Conservation (phyloP, 2,797 vertebrate genomes). For the Craterocephalus amniculus region DNA sequence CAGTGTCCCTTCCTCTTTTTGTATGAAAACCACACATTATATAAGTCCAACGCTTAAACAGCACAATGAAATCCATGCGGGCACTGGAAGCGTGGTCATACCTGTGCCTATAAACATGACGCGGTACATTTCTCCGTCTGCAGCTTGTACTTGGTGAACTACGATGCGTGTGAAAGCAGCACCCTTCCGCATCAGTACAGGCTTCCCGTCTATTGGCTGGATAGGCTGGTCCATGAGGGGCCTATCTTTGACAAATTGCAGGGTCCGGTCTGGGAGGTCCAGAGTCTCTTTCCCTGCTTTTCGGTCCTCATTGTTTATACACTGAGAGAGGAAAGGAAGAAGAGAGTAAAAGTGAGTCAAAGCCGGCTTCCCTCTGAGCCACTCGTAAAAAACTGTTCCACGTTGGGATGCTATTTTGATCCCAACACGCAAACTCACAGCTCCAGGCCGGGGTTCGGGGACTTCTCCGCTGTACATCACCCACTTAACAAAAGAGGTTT, state of each 20-base stretch:
- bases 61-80: background rate
- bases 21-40: conserved; percentile 13
- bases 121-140: conserved; percentile 67
- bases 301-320: conserved; percentile 74
- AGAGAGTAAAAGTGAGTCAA: conserved; percentile 31
- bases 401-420: conserved; percentile 37
- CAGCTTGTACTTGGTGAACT: conserved; percentile 72
- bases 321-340: conserved; percentile 65
- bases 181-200: conserved; percentile 78
- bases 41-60: background rate
- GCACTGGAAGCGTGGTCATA: conserved; percentile 38
- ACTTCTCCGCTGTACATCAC: conserved; percentile 80
- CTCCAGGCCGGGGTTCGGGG: conserved; percentile 83
- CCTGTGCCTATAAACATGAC: conserved; percentile 88
- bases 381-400: conserved; percentile 19
- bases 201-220: conserved; percentile 60
- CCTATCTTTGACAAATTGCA: conserved; percentile 82
- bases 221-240: conserved; percentile 83
- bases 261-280: conserved; percentile 82
- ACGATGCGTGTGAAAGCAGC: conserved; percentile 77
- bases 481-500: conserved; percentile 81
- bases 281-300: conserved; percentile 62
- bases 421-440: conserved; percentile 77
- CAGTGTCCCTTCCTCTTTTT: conserved; percentile 81
- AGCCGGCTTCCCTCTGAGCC: conserved; percentile 36